These are phyloP conservation scores for Linepithema humile DNA, from an alignment of 1,140 invertebrate species.

Conservation along the genomic window DNA sequence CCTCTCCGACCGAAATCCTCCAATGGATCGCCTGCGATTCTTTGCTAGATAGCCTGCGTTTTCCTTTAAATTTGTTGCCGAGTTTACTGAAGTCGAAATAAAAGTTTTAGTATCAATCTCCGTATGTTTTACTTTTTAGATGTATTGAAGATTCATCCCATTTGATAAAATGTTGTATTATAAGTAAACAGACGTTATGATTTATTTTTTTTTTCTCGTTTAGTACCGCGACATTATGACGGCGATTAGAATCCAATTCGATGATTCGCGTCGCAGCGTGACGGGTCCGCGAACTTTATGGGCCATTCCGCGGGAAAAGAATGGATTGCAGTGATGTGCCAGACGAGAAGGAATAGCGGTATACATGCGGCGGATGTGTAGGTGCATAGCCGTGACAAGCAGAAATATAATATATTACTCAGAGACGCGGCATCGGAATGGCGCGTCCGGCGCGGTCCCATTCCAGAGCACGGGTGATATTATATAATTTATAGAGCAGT, in stretches of 20 bases:
- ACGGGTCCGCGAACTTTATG: slow-evolving; percentile 42
- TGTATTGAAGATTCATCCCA: too few relatives aligned
- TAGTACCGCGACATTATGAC: not conserved
- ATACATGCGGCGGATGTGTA: not conserved
- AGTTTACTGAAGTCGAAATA: not conserved
- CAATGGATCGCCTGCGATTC: not conserved
- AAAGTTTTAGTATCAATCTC: not conserved
- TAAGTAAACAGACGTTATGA: too few relatives aligned
- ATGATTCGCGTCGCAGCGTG: not conserved
- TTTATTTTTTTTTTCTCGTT: too few relatives aligned
- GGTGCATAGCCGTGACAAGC: slow-evolving; percentile 48
- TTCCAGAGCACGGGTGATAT: slow-evolving; percentile 33
- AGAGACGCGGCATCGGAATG: slow-evolving; percentile 28
- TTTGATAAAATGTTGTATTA: too few relatives aligned
- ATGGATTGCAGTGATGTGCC: not conserved
- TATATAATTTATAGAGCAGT: slow-evolving; percentile 64
- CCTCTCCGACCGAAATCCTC: not conserved
- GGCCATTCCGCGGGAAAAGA: slow-evolving; percentile 16
- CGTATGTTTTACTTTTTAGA: not conserved
- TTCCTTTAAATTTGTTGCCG: not conserved
- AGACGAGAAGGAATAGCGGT: not conserved
- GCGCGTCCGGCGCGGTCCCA: slow-evolving; percentile 24
- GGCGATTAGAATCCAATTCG: not conserved
- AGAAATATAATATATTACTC: slow-evolving; percentile 66
- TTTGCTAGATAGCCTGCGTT: not conserved